These are phyloP conservation scores for Bubalus kerabau DNA, from an alignment of 2,113 vertebrate species.

Conservation along the genomic window DNA sequence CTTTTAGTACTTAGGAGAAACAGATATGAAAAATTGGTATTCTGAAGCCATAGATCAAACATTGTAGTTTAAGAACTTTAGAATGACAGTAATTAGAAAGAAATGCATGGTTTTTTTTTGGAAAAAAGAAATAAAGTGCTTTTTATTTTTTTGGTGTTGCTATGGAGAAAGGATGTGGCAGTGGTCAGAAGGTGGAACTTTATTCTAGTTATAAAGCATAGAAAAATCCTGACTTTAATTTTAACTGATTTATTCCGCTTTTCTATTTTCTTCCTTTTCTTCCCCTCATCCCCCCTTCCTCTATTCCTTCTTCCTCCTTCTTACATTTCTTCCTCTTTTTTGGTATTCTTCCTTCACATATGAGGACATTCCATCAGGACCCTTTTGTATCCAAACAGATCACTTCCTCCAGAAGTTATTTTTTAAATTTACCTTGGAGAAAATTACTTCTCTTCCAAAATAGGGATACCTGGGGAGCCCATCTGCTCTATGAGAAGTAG, in stretches of 20 bases:
- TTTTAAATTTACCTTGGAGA: constrained; percentile 20
- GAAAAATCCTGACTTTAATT: constrained; percentile 58
- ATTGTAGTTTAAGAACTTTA: constrained; percentile 76
- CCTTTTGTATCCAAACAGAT: background rate
- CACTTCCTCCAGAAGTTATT: constrained; percentile 5
- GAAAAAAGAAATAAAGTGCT: constrained; percentile 63
- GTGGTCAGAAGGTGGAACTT: constrained; percentile 58
- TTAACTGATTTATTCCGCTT: constrained; percentile 26
- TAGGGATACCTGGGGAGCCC: background rate
- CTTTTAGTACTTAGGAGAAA: constrained; percentile 61
- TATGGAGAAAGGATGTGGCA: constrained; percentile 75
- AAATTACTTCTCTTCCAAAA: constrained; percentile 9
- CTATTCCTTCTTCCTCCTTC: background rate
- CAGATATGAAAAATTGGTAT: constrained; percentile 66
- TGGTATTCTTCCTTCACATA: background rate
- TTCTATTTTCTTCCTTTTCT: background rate
- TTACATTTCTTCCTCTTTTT: background rate
- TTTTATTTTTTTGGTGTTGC: constrained; percentile 77
- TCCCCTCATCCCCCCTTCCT: rapidly evolving
- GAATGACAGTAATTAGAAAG: constrained; percentile 79
- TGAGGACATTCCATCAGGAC: background rate
- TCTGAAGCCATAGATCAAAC: constrained; percentile 70
- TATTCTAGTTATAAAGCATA: constrained; percentile 73
- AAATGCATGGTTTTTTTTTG: constrained; percentile 62
- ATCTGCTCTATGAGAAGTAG: background rate